Evolutionary conservation across 1,140 invertebrate species (phyloP).

Genomic region (Zaprionus vittiger): DNA sequence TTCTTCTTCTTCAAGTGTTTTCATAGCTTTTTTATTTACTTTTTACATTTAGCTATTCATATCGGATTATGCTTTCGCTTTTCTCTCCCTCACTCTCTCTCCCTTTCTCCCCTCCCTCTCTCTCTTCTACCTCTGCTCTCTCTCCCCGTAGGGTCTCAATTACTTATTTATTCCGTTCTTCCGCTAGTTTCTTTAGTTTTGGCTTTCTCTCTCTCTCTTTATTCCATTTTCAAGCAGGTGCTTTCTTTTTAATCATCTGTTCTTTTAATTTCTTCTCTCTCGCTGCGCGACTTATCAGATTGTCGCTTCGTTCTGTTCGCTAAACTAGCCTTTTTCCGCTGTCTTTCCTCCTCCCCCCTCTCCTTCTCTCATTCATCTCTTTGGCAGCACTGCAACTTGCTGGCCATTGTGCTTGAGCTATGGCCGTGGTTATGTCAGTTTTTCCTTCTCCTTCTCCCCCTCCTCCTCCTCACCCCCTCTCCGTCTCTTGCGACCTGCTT

Average conservation of each 20-base stretch:
- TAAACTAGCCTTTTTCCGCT: constrained; percentile 2
- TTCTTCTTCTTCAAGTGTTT: not conserved
- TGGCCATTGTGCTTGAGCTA: constrained; percentile 35
- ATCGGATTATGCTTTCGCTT: not conserved
- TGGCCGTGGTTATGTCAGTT: constrained; percentile 36
- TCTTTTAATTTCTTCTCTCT: constrained; percentile 11
- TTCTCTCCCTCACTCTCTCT: not conserved
- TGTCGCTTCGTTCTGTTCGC: constrained; percentile 12
- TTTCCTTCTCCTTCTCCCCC: not conserved
- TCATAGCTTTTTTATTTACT: constrained; percentile 1
- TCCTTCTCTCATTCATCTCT: not conserved
- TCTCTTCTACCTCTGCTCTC: not conserved
- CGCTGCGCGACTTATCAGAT: constrained; percentile 22
- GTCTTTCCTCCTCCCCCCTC: not conserved
- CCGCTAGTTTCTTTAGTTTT: not conserved
- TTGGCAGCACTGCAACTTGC: constrained; percentile 19
- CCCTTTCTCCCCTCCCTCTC: not conserved
- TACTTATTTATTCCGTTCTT: constrained; percentile 10
- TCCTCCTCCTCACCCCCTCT: constrained; percentile 6
- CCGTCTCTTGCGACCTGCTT: constrained; percentile 27
- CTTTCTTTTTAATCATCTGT: constrained; percentile 18
- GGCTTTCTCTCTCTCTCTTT: constrained; percentile 6
- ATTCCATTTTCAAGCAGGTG: constrained; percentile 1
- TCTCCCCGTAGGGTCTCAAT: not conserved
- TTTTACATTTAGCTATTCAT: not conserved